Percentiles rank a stretch among this genome's conserved stretches.
These are phyloP conservation scores for Perccottus glenii DNA, from an alignment of 2,113 vertebrate genomes.

Conservation along the genomic window DNA sequence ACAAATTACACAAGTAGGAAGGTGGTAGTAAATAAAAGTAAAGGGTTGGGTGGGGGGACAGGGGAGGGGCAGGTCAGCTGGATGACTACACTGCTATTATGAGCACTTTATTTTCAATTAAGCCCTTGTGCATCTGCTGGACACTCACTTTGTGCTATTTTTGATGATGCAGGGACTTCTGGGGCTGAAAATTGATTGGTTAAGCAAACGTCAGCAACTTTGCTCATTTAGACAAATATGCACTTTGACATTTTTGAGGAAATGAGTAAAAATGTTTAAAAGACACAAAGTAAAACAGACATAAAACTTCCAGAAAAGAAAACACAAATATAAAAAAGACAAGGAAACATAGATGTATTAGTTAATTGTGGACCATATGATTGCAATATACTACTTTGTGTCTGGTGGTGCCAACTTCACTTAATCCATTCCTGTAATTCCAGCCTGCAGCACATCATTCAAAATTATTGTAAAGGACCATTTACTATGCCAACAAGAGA, in stretches of 20 bases:
- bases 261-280: constrained; percentile 2
- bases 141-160: constrained; percentile 67
- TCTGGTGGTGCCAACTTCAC: not conserved
- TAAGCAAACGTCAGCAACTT: constrained; percentile 77
- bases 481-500: not conserved
- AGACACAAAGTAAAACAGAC: too few species aligned
- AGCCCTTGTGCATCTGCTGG: constrained; percentile 46
- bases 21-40: constrained; percentile 51
- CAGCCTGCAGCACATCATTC: not conserved
- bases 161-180: constrained; percentile 77
- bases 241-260: constrained; percentile 28
- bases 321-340: not conserved
- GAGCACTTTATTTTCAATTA: constrained; percentile 79
- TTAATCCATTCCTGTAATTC: not conserved
- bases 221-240: constrained; percentile 52
- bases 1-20: constrained; percentile 51
- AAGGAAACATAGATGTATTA: not conserved
- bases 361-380: too few species aligned
- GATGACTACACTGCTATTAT: constrained; percentile 51
- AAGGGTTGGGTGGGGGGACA: constrained; percentile 16
- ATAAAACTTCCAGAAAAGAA: not conserved
- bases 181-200: constrained; percentile 71
- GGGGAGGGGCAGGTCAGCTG: constrained; percentile 21
- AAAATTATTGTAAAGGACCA: not conserved
- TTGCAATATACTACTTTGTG: not conserved